These are phyloP conservation scores for Euzetes globulus DNA, from an alignment of 2,888 invertebrate genomes.

Conservation along the genomic window DNA sequence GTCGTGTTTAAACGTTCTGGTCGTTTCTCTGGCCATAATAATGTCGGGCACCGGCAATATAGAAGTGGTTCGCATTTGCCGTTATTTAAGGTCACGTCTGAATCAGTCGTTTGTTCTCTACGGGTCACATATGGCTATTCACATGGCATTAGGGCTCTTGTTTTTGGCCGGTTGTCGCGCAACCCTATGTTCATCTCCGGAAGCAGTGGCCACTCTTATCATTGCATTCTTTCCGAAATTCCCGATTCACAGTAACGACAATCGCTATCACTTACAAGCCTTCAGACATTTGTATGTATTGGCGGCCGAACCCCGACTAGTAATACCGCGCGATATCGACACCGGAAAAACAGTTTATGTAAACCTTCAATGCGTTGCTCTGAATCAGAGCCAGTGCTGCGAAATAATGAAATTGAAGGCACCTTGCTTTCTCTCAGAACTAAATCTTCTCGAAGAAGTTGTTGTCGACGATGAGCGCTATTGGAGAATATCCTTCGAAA, in stretches of 20 bases:
- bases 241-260: conserved; percentile 91
- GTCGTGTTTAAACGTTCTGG: conserved; percentile 72
- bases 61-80: conserved; percentile 67
- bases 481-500: conserved; percentile 78
- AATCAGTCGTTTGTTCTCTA: conserved; percentile 63
- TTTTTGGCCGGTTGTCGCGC: conserved; percentile 90
- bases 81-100: conserved; percentile 72
- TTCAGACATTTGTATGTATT: conserved; percentile 91
- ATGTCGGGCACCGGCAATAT: conserved; percentile 92
- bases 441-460: conserved; percentile 61
- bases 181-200: conserved; percentile 58
- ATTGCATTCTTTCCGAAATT: conserved; percentile 95
- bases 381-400: conserved; percentile 39
- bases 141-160: conserved; percentile 84
- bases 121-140: conserved; percentile 88
- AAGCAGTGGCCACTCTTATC: conserved; percentile 78
- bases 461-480: conserved; percentile 74
- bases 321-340: conserved; percentile 77
- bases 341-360: conserved; percentile 73
- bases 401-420: conserved; percentile 55
- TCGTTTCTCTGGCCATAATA: conserved; percentile 75
- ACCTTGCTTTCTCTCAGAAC: conserved; percentile 76
- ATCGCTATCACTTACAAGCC: conserved; percentile 94
- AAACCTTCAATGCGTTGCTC: conserved; percentile 52
- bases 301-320: conserved; percentile 79